Percentiles rank a stretch among this genome's conserved stretches.
Conservation (phyloP, 2,888 invertebrate genomes). For the Melitaea athalia region DNA sequence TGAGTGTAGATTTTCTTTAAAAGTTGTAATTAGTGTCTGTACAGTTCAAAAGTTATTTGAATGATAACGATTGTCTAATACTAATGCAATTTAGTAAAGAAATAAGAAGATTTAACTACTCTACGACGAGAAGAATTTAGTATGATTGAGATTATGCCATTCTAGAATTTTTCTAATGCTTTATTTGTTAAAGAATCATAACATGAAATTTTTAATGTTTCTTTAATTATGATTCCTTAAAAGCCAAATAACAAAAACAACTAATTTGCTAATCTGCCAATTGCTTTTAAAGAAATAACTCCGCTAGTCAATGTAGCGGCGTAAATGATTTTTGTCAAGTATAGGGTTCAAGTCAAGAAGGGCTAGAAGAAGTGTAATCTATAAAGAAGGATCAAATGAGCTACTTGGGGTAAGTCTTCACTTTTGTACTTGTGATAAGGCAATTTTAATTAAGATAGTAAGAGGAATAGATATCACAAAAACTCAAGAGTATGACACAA, state of each 20-base stretch:
- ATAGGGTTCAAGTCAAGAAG: slow-evolving; percentile 1
- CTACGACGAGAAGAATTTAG: slow-evolving; percentile 28
- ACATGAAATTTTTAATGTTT: not conserved
- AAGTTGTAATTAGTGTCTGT: slow-evolving; percentile 19
- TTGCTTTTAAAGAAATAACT: slow-evolving; percentile 33
- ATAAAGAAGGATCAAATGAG: not conserved
- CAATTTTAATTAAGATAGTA: not conserved
- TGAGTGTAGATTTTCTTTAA: slow-evolving; percentile 10
- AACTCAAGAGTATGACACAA: not conserved
- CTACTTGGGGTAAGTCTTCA: not conserved
- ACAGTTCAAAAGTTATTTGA: not conserved
- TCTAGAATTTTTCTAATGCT: slow-evolving; percentile 30
- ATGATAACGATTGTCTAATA: slow-evolving; percentile 3
- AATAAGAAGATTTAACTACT: slow-evolving; percentile 13
- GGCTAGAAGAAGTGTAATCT: slow-evolving; percentile 1
- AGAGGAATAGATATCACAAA: not conserved
- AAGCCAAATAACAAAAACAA: slow-evolving; percentile 18
- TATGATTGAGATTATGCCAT: slow-evolving; percentile 27
- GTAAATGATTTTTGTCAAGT: slow-evolving; percentile 46
- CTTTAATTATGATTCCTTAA: slow-evolving; percentile 18
- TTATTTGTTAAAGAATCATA: slow-evolving; percentile 14
- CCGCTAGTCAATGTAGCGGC: slow-evolving; percentile 75
- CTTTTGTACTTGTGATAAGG: no score
- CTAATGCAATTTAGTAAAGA: not conserved
- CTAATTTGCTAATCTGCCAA: slow-evolving; percentile 21